Evolutionary conservation across 2,797 vertebrate species (phyloP), one percentile per base, ranked within the genome.

Genomic region (Hemibagrus guttatus): DNA sequence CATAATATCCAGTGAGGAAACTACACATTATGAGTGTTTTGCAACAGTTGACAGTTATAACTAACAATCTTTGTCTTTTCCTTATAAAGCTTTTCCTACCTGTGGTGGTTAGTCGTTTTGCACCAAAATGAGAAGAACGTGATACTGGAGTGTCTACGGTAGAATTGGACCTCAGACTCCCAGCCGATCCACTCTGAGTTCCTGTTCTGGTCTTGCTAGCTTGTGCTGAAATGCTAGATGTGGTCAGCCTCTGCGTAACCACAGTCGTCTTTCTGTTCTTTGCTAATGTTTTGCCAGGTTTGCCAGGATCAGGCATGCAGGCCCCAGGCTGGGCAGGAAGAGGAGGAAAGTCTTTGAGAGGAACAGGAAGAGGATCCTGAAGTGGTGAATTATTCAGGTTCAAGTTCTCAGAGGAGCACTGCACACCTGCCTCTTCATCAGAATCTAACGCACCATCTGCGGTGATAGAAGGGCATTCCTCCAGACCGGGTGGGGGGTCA

Each of bases 261-360:
- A 74, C 91, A 19, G 88, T 46, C 0, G 88, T 0, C 11, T 93
- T 97, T 89, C 95, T 97, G 78, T 89, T 89, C 31, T 92, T 94
- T 80, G 86, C 75, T 0, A 91, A 90, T 0, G 90, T 85, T 85
- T 93, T 96, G 13, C 84, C 84, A 6, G 86, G 87, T 63, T 93
- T 95, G 6, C 91, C 88, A 0, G 92, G 91, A 63, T 98, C 96
- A 6, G 97, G 97, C 97, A 98, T 99, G 92, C 97, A 97, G 89
- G 96, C 89, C 0, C 97, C 96, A 0, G 97, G 97, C 4, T 95
- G 95, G 52, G 96, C 96, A 0, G 97, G 96, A 85, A 96, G 90
- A 0, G 97, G 98, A 0, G 95, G 96, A 5, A 96, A 96, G 78
- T 97, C 97, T 86, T 95, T 97, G 61, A 96, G 91, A 0, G 96